These are phyloP conservation scores for Montipora foliosa DNA, from an alignment of 64 coral and sea anemone species.

Conservation along the genomic window DNA sequence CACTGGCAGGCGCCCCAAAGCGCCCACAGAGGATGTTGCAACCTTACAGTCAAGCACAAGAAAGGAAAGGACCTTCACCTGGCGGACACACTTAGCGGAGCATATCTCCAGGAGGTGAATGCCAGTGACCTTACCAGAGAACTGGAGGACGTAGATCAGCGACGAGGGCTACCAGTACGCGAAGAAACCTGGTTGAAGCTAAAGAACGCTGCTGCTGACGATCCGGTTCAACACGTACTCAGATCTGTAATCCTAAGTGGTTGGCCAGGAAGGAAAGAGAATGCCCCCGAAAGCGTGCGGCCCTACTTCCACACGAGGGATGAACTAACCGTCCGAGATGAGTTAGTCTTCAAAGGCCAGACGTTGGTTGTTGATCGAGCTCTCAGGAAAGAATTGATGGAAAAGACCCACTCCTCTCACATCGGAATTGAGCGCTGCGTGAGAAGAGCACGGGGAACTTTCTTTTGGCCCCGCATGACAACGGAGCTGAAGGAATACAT, in stretches of 20 bases:
- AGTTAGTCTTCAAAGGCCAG: too few relatives aligned
- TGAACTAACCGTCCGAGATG: neutral
- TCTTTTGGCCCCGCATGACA: slow-evolving; percentile 52
- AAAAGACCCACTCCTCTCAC: slow-evolving; percentile 28
- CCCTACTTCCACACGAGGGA: too few relatives aligned
- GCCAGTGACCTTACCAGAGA: neutral
- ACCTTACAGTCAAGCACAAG: neutral
- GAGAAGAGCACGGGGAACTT: slow-evolving; percentile 17
- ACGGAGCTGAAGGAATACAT: slow-evolving; percentile 18
- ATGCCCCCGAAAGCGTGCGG: neutral
- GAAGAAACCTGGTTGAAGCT: neutral
- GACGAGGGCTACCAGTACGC: neutral
- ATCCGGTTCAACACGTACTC: neutral
- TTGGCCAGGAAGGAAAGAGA: neutral
- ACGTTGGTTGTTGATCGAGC: slow-evolving; percentile 11
- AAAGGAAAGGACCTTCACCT: neutral
- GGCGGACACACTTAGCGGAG: neutral
- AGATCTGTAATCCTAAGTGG: neutral
- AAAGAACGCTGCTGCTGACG: neutral
- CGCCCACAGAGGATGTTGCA: neutral
- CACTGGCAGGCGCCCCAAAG: neutral
- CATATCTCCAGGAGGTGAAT: neutral
- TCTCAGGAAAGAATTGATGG: slow-evolving; percentile 40
- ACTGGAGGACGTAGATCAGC: neutral
- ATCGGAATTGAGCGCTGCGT: slow-evolving; percentile 14